These are phyloP conservation scores for Macroglossus sobrinus DNA, from an alignment of 2,113 vertebrate genomes.

Conservation along the genomic window DNA sequence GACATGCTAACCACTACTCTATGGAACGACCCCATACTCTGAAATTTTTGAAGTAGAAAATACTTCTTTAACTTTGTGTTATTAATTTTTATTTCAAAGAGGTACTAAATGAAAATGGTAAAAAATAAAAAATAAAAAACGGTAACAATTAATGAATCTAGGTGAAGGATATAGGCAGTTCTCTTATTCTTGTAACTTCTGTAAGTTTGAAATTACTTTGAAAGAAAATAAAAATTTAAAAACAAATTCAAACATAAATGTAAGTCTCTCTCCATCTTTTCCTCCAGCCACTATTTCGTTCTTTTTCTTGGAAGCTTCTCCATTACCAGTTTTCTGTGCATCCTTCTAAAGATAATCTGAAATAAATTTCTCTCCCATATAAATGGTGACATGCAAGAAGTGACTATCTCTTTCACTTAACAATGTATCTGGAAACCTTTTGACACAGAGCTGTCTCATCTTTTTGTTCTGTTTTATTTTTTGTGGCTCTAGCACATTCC, in stretches of 20 bases:
- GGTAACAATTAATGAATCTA: neutral
- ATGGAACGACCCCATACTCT: too few species aligned
- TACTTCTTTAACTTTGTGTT: neutral
- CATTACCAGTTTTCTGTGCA: conserved; percentile 9
- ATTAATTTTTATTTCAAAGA: conserved; percentile 8
- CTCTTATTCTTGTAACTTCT: neutral
- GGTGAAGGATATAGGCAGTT: neutral
- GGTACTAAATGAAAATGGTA: neutral
- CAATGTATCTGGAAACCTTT: neutral
- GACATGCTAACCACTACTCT: too few species aligned
- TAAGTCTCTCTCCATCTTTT: neutral
- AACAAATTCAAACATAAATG: neutral
- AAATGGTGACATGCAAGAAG: neutral
- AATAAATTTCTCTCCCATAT: neutral
- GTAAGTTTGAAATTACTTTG: neutral
- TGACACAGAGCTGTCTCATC: neutral
- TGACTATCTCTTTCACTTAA: neutral
- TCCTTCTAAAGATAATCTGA: conserved; percentile 19
- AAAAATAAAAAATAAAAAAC: neutral
- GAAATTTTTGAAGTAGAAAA: neutral
- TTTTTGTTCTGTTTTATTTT: neutral
- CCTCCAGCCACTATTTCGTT: neutral
- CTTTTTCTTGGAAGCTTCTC: neutral
- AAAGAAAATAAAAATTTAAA: neutral
- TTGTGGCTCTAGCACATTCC: neutral